Base-by-base conservation (phyloP, 37 sponge, comb jelly and placozoan genomes). In the Mnemiopsis leidyi region DNA sequence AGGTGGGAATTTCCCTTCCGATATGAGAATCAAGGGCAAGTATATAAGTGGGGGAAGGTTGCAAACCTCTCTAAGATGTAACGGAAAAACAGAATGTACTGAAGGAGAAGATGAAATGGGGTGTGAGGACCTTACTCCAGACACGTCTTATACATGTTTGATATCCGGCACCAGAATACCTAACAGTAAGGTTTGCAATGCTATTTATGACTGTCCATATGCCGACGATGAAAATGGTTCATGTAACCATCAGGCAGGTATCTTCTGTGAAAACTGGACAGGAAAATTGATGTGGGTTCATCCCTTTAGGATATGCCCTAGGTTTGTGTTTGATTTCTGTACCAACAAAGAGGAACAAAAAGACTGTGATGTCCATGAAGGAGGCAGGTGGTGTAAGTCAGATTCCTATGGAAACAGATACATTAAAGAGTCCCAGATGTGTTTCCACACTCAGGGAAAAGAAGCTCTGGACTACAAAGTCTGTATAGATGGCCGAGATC, bases 401-500 rank as follows among this genome's bases (percentile, higher is more conserved):
- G 9, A 5, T 48, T 5, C 9, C 61, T 13, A 18, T 13, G 61
- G 13, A 13, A 5, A 48, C 5, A 48, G 61, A 13, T 48, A 48
- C 61, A 48, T 48, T 13, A 48, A 48, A 48, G 9, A 5, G 13
- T 48, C 61, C 61, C 61, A 48, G 61, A 48, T 48, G 61, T 48
- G 61, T 48, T 48, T 18, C 61, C 61, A 48, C 61, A 48, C 61
- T 5, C 61, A 48, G 61, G 61, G 61, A 18, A 48, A 48, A 48
- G 61, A 48, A 48, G 61, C 61, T 48, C 61, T 48, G 61, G 61
- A 48, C 61, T 48, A 48, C 61, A 48, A 48, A 48, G 61, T 48
- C 61, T 71, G 75, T 71, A 28, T 18, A 23, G 75, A 71, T 71
- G 75, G 75, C 30, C 5, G 75, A 28, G 75, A 71, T 71, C 75